Evolutionary conservation across 2,797 vertebrate genomes (phyloP).

Genomic region (Thripadectes ignobilis): DNA sequence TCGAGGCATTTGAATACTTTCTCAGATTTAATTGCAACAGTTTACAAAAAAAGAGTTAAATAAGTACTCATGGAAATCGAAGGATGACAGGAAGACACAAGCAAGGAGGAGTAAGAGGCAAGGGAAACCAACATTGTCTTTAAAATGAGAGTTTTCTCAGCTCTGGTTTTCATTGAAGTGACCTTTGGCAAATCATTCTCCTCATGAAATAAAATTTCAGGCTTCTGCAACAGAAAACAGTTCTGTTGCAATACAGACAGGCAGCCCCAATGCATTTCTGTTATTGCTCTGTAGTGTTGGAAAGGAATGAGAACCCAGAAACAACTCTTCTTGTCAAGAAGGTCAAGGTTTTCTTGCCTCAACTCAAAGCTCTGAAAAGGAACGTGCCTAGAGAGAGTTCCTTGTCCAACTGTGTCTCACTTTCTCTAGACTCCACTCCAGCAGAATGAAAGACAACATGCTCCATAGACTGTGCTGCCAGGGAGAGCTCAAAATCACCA

Average conservation of each 20-base stretch:
- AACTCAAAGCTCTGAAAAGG: background rate
- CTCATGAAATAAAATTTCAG: background rate
- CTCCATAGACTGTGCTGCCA: background rate
- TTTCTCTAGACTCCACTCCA: background rate
- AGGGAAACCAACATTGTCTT: background rate
- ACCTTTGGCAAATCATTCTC: background rate
- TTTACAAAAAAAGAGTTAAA: background rate
- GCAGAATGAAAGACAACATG: background rate
- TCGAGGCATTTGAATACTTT: background rate
- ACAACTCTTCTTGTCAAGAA: background rate
- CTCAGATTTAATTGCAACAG: background rate
- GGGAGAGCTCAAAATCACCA: background rate
- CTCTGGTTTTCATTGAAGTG: background rate
- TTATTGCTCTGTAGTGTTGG: background rate
- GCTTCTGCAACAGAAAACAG: background rate
- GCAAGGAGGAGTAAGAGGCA: background rate
- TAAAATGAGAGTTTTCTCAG: background rate
- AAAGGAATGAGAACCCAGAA: background rate
- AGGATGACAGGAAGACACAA: background rate
- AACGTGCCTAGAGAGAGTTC: background rate
- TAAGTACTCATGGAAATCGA: background rate
- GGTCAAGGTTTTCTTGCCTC: background rate
- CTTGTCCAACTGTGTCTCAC: background rate
- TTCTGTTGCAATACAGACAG: background rate
- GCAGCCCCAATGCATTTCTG: background rate